A percentile compares a stretch with the other conserved stretches of the same genome.
These are phyloP conservation scores for Drosophila insularis DNA, from an alignment of 1,140 invertebrate genomes.

Conservation along the genomic window DNA sequence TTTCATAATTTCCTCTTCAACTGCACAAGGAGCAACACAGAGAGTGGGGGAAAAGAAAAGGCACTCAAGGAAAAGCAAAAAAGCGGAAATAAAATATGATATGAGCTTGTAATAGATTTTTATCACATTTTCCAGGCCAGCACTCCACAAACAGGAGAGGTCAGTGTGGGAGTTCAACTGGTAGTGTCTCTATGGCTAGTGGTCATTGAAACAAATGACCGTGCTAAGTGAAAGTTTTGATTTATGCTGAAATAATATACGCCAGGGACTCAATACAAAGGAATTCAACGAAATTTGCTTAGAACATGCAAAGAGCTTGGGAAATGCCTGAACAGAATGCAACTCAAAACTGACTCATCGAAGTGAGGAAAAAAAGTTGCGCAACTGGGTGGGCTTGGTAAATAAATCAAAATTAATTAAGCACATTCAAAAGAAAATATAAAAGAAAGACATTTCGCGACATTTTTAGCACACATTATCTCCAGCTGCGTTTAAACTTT, in stretches of 20 bases:
- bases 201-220: slow-evolving; percentile 79
- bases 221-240: slow-evolving; percentile 81
- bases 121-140: slow-evolving; percentile 57
- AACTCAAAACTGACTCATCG: slow-evolving; percentile 19
- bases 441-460: slow-evolving; percentile 11
- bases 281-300: slow-evolving; percentile 14
- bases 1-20: slow-evolving; percentile 68
- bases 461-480: slow-evolving; percentile 35
- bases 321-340: not conserved
- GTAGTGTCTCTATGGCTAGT: not conserved
- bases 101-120: slow-evolving; percentile 81
- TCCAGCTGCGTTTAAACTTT: slow-evolving; percentile 61
- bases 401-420: slow-evolving; percentile 73
- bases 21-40: not conserved
- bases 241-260: slow-evolving; percentile 79
- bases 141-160: not conserved
- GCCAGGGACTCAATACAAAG: slow-evolving; percentile 48
- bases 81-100: slow-evolving; percentile 78
- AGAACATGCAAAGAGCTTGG: slow-evolving; percentile 39
- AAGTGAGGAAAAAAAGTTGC: not conserved
- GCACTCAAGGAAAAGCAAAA: slow-evolving; percentile 23
- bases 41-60: not conserved
- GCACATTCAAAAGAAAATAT: slow-evolving; percentile 41
- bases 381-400: slow-evolving; percentile 52
- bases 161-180: not conserved